Conservation (phyloP, 2,797 vertebrate species). For the Pangasius djambal region DNA sequence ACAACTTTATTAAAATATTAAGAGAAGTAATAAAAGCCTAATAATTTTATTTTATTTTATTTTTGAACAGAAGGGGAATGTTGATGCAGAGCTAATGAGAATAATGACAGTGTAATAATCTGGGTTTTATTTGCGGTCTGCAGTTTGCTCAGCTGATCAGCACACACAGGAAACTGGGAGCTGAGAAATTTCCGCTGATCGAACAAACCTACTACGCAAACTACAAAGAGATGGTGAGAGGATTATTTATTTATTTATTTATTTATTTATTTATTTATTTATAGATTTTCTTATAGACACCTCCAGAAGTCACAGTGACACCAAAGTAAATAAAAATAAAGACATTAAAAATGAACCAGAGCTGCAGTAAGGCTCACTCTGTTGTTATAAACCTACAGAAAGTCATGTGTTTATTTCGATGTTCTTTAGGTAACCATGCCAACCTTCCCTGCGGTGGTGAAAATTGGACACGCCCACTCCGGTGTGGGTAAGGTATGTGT, state of each 20-base stretch:
- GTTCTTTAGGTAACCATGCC: conserved; percentile 88
- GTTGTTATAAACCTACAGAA: background rate
- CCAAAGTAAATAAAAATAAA: background rate
- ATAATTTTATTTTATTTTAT: background rate
- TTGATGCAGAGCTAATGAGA: no score
- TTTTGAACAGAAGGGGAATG: background rate
- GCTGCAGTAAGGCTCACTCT: background rate
- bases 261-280: background rate
- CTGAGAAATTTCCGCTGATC: conserved; percentile 95
- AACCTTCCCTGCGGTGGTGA: conserved; percentile 95
- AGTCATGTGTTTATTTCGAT: background rate
- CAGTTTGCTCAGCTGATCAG: conserved; percentile 96
- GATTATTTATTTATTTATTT: background rate
- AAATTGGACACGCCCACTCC: conserved; percentile 97
- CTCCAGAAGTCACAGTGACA: background rate
- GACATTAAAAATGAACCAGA: background rate
- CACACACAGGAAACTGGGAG: conserved; percentile 87
- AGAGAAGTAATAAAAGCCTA: background rate
- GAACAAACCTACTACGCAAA: conserved; percentile 97
- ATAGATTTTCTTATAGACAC: background rate
- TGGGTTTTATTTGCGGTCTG: conserved; percentile 4
- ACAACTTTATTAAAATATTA: background rate
- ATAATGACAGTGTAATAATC: background rate
- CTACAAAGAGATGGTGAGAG: conserved; percentile 97
- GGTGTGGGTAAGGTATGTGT: conserved; percentile 93